Evolutionary conservation across 2,888 invertebrate genomes (phyloP).

Genomic region (Conus canariensis): DNA sequence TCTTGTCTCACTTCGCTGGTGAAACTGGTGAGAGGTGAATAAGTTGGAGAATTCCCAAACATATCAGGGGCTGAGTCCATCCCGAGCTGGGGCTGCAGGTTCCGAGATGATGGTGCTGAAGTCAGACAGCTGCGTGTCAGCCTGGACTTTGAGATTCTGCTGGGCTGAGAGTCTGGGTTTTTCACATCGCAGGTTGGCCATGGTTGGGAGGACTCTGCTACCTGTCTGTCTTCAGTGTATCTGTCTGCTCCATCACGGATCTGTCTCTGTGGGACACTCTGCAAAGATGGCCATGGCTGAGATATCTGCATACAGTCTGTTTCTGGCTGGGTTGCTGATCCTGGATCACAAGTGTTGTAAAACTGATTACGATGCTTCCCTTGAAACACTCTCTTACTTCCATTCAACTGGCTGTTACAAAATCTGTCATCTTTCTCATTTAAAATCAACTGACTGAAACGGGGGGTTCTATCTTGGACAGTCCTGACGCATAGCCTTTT

Average conservation of each 20-base stretch:
- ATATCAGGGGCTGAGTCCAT: not conserved
- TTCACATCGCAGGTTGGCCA: slow-evolving; percentile 25
- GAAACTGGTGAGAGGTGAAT: not conserved
- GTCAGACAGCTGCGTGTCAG: not conserved
- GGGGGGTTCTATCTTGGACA: not conserved
- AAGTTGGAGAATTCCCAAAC: not conserved
- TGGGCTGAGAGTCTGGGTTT: not conserved
- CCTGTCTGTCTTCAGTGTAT: not conserved
- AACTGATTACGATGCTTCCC: not conserved
- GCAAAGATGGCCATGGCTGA: slow-evolving; percentile 32
- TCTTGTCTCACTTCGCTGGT: not conserved
- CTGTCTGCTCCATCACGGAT: not conserved
- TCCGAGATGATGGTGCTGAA: not conserved
- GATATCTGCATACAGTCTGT: not conserved
- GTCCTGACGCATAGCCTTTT: not conserved
- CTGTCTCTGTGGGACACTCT: not conserved
- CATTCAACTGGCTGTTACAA: not conserved
- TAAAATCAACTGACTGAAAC: not conserved
- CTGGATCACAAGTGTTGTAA: not conserved
- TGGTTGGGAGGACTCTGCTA: not conserved
- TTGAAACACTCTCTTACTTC: not conserved
- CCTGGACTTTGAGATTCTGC: slow-evolving; percentile 9
- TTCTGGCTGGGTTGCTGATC: not conserved
- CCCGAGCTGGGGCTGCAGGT: too few relatives aligned
- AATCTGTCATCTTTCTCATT: not conserved